These are phyloP conservation scores for Taeniopygia guttata DNA, from an alignment of 2,797 vertebrate genomes.

Conservation along the genomic window DNA sequence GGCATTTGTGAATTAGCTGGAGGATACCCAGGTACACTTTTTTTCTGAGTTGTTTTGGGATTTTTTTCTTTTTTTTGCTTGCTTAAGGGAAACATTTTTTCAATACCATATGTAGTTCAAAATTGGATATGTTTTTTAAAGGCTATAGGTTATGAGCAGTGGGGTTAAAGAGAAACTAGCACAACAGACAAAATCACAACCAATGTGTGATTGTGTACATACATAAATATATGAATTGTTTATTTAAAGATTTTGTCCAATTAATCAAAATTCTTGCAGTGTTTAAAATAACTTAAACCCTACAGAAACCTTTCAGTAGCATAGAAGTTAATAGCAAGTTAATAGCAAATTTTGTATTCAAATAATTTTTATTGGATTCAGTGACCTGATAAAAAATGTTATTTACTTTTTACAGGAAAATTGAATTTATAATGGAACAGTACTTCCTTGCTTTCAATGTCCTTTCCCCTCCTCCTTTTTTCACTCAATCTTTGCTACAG, in stretches of 20 bases:
- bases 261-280: not conserved
- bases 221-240: not conserved
- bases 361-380: not conserved
- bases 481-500: not conserved
- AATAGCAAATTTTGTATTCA: not conserved
- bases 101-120: not conserved
- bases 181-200: not conserved
- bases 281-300: not conserved
- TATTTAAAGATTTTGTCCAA: not conserved
- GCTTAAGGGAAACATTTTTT: not conserved
- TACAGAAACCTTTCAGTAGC: not conserved
- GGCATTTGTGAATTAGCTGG: not conserved
- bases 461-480: not conserved
- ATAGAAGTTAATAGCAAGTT: not conserved
- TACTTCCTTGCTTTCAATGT: not conserved
- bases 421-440: not conserved
- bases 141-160: not conserved
- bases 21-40: not conserved
- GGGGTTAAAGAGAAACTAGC: not conserved
- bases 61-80: not conserved
- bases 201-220: not conserved
- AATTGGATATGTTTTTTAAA: not conserved
- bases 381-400: not conserved
- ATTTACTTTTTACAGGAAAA: not conserved
- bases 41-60: rapidly evolving